These are phyloP conservation scores for Steinernema khuongi DNA, from an alignment of 1,140 invertebrate genomes.

Conservation along the genomic window DNA sequence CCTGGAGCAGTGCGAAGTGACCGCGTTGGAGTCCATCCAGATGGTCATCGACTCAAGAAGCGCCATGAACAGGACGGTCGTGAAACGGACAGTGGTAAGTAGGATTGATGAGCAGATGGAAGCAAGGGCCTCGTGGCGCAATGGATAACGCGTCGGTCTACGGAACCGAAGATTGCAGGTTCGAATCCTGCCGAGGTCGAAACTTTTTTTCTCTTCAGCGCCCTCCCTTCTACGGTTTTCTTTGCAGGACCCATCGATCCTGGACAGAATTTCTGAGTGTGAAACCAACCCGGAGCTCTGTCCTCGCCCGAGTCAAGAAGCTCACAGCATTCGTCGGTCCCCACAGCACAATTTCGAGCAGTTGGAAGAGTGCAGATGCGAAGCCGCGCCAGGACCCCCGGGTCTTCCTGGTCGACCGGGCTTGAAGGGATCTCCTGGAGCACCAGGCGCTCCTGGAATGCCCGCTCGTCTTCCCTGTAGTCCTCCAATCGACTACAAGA, in stretches of 20 bases:
- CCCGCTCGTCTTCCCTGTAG: slow-evolving; percentile 47
- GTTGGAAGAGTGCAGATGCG: slow-evolving; percentile 20
- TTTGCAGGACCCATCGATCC: neutral
- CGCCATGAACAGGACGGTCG: neutral
- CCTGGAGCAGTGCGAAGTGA: slow-evolving; percentile 15
- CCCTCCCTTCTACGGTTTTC: neutral
- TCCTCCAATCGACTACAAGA: slow-evolving; percentile 28
- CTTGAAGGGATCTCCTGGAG: slow-evolving; percentile 21
- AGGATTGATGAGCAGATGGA: too few species aligned
- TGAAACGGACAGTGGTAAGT: slow-evolving; percentile 1
- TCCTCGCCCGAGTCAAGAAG: slow-evolving; percentile 8
- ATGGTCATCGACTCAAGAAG: neutral
- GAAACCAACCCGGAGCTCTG: neutral
- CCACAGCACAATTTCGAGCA: neutral
- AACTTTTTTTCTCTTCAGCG: neutral
- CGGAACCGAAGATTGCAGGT: too few species aligned
- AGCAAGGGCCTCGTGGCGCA: too few species aligned
- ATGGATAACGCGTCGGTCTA: too few species aligned
- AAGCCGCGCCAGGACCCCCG: slow-evolving; percentile 27
- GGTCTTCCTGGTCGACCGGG: slow-evolving; percentile 29
- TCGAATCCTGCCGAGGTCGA: neutral
- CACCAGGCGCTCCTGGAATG: slow-evolving; percentile 43
- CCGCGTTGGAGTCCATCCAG: neutral
- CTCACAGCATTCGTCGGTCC: slow-evolving; percentile 3
- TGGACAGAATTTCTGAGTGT: neutral